Evolutionary conservation across 2,113 vertebrate genomes (phyloP).

Genomic region (Alosa alosa): DNA sequence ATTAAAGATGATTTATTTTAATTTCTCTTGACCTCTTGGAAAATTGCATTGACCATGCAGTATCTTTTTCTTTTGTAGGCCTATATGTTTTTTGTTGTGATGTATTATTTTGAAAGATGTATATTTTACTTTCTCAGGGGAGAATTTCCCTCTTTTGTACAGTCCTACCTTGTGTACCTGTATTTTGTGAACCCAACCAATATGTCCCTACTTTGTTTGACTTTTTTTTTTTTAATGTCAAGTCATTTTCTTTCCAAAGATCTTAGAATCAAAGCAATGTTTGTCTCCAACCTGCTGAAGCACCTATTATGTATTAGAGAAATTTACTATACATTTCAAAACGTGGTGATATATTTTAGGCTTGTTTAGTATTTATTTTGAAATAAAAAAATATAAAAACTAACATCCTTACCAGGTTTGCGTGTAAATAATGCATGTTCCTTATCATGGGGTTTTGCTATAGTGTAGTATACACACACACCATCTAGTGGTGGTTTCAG

Average conservation of each 20-base stretch:
- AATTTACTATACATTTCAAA: background rate
- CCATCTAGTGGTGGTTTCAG: background rate
- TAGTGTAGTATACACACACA: background rate
- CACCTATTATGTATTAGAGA: background rate
- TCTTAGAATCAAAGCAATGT: constrained; percentile 15
- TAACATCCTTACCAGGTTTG: background rate
- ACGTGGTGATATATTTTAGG: constrained; percentile 16
- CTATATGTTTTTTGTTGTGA: background rate
- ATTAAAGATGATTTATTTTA: background rate
- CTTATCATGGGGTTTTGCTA: background rate
- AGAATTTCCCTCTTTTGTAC: background rate
- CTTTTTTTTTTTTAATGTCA: background rate
- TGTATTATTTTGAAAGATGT: background rate
- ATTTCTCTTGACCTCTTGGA: background rate
- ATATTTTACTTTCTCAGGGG: background rate
- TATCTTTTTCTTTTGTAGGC: background rate
- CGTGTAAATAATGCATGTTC: background rate
- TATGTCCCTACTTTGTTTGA: background rate
- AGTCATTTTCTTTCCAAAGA: constrained; percentile 8
- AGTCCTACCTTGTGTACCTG: background rate
- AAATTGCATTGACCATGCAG: background rate
- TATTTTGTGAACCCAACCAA: background rate
- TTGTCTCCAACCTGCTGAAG: constrained; percentile 9
- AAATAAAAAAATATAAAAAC: background rate
- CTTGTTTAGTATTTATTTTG: constrained; percentile 16